Evolutionary conservation across 2,113 vertebrate species (phyloP).

Genomic region (Callorhinus ursinus): DNA sequence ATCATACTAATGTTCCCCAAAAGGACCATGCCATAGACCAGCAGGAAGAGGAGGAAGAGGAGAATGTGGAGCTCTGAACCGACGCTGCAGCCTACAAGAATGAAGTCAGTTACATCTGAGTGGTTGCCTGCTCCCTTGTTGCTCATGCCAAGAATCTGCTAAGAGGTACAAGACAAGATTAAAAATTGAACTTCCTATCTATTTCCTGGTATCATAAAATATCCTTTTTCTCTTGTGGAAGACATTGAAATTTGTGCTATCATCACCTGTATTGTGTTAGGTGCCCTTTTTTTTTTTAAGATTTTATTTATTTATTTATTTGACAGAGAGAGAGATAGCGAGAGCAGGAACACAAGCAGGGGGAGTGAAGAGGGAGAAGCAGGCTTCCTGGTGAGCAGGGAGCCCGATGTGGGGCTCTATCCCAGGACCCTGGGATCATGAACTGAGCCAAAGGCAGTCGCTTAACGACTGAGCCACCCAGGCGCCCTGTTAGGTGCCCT

Average conservation of each 20-base stretch:
- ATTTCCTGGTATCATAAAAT: not conserved
- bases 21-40: slow-evolving; percentile 52
- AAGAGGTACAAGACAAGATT: not conserved
- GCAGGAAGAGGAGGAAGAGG: slow-evolving; percentile 50
- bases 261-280: not conserved
- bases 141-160: slow-evolving; percentile 26
- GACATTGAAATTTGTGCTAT: not conserved
- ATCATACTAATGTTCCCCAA: slow-evolving; percentile 56
- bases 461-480: no score
- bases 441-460: no score
- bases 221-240: not conserved
- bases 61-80: not conserved
- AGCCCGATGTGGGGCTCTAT: no score
- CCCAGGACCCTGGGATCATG: no score
- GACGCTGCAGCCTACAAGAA: slow-evolving; percentile 64
- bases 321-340: no score
- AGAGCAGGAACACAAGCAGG: no score
- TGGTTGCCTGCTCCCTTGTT: slow-evolving; percentile 30
- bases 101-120: slow-evolving; percentile 65
- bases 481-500: not conserved
- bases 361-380: no score
- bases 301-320: no score
- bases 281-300: not conserved
- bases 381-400: no score
- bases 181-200: not conserved